Evolutionary conservation across 2,113 vertebrate species (phyloP), one percentile per base, ranked within the genome.

Genomic region (Boulengeromyrus knoepffleri): DNA sequence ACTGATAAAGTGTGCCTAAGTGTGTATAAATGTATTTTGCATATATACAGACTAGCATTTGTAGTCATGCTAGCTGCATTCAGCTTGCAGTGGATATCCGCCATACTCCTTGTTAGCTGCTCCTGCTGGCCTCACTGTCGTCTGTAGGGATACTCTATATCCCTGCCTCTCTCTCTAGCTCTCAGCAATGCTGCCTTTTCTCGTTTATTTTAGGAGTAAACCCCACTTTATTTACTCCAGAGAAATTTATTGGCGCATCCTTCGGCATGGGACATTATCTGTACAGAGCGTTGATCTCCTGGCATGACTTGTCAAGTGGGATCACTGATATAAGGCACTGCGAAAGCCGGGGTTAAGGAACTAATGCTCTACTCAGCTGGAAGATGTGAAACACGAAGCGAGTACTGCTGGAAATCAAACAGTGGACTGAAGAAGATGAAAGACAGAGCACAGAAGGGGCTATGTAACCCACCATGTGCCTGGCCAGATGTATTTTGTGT

Each of bases 51-150:
- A 39, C 27, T 87, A 50, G 47, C 62, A 85, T 88, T 93, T 93
- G 93, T 92, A 19, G 36, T 70, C 83, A 52, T 42, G 74, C 66
- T 74, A 84, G 19, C 39, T 66, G 90, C 46, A 39, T 85, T 52
- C 66, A 15, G n/a, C 88, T 92, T 93, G 89, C 93, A 90, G 88
- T 36, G 92, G 92, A 93, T 92, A 93, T 92, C 91, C 86, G 66
- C 77, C 92, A 89, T 66, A 84, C 10, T 89, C 90, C 74, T 88
- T 17, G 21, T 92, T 92, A 93, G 94, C 93, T 93, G 92, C 93
- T 93, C 94, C 94, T 96, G 94, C 92, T 93, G 93, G 91, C 90
- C 92, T 94, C 56, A 89, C 94, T 94, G 93, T 92, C 53, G 36
- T 90, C 87, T 77, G 8, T 56, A 88, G 89, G 88, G 77, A 80